phyloP scores from a whole-genome alignment of 2,113 vertebrate species.

The Oncorhynchus tshawytscha region DNA sequence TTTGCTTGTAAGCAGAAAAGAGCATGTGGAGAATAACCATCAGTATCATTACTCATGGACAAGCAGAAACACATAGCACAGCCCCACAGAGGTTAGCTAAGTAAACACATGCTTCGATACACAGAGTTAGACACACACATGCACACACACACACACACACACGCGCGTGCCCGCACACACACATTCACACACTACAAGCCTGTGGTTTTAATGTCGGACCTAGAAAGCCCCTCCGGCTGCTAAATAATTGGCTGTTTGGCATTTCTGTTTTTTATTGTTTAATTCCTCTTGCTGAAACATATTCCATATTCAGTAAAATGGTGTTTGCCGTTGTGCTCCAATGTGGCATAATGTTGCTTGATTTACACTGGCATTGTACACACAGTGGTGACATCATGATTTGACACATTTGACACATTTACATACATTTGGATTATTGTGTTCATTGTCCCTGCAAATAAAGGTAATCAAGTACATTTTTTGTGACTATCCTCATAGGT shows the following conservation, averaged over 20 bases:
- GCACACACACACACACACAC: neutral
- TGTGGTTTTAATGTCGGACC: conserved; percentile 47
- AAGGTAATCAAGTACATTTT: too few relatives aligned
- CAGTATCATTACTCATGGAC: neutral
- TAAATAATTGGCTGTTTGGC: conserved; percentile 70
- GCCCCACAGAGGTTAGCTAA: neutral
- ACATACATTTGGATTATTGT: too few relatives aligned
- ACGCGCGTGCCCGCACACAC: neutral
- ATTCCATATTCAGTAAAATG: conserved; percentile 39
- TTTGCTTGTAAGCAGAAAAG: too few relatives aligned
- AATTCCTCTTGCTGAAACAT: conserved; percentile 40
- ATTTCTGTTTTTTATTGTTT: conserved; percentile 46
- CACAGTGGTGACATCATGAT: neutral
- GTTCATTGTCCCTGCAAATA: too few relatives aligned
- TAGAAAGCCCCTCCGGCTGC: conserved; percentile 53
- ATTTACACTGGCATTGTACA: neutral
- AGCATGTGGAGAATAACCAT: neutral
- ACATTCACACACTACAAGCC: conserved; percentile 3
- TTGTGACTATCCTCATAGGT: too few relatives aligned
- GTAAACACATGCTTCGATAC: neutral
- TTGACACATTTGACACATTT: too few relatives aligned
- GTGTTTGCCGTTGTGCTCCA: neutral
- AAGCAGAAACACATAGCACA: neutral
- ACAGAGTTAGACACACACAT: neutral
- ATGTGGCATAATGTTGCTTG: neutral